Evolutionary conservation across 2,113 vertebrate species (phyloP).

Genomic region (Chunga burmeisteri): DNA sequence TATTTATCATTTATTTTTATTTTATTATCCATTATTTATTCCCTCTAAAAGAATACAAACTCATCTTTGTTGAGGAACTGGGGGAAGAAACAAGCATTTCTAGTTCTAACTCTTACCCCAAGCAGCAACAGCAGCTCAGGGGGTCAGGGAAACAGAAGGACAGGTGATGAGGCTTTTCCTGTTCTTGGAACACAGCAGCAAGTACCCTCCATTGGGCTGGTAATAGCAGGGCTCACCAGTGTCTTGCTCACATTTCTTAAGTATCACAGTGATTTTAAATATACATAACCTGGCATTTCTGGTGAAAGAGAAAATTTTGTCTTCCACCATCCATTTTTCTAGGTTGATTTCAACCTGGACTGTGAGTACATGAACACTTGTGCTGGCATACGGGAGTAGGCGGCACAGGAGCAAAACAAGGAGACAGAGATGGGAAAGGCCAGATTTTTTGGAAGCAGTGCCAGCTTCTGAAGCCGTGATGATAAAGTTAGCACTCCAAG

Average conservation of each 20-base stretch:
- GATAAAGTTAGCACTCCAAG: not conserved
- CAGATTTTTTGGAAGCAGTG: not conserved
- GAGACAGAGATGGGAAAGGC: not conserved
- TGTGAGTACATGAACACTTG: not conserved
- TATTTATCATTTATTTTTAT: no score
- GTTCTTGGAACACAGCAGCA: not conserved
- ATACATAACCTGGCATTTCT: not conserved
- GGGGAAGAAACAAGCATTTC: not conserved
- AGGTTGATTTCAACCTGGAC: constrained; percentile 13
- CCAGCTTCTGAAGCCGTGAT: not conserved
- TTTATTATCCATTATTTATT: no score
- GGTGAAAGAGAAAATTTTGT: not conserved
- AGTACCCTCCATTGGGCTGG: not conserved
- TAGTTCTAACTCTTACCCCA: not conserved
- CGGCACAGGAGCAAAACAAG: not conserved
- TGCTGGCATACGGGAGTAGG: not conserved
- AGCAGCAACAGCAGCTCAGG: not conserved
- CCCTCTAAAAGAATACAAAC: not conserved
- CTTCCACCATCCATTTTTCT: not conserved
- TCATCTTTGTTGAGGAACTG: not conserved
- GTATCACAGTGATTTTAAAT: rapidly evolving
- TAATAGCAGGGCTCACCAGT: not conserved
- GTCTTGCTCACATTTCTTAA: not conserved
- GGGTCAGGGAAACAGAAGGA: not conserved
- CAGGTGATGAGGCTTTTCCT: not conserved